phyloP scores from a whole-genome alignment of 1,140 invertebrate species.

The Scaptomyza graminum region DNA sequence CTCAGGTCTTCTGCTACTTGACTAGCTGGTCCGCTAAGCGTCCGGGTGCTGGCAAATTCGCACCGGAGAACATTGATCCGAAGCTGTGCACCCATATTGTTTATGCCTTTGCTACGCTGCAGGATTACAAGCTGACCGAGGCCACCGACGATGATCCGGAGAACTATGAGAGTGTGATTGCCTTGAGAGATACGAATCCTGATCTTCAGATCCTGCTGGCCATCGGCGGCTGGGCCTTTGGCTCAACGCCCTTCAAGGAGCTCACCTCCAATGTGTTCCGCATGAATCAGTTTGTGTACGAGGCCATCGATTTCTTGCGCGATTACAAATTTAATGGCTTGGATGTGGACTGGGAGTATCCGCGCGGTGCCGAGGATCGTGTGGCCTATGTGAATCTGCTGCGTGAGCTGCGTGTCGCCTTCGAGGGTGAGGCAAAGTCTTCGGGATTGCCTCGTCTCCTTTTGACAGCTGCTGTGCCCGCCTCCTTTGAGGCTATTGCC shows the following conservation, averaged over 20 bases:
- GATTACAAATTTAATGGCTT: slow-evolving; percentile 96
- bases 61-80: slow-evolving; percentile 94
- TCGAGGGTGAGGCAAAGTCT: slow-evolving; percentile 94
- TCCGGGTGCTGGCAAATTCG: slow-evolving; percentile 93
- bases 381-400: slow-evolving; percentile 92
- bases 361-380: slow-evolving; percentile 93
- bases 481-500: slow-evolving; percentile 95
- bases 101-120: slow-evolving; percentile 95
- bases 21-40: slow-evolving; percentile 97
- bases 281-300: slow-evolving; percentile 97
- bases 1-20: slow-evolving; percentile 96
- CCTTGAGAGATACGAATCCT: slow-evolving; percentile 94
- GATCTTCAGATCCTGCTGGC: slow-evolving; percentile 95
- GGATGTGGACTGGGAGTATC: slow-evolving; percentile 98
- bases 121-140: slow-evolving; percentile 91
- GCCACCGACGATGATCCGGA: slow-evolving; percentile 91
- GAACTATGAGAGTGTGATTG: slow-evolving; percentile 93
- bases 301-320: slow-evolving; percentile 95
- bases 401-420: slow-evolving; percentile 91
- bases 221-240: slow-evolving; percentile 97
- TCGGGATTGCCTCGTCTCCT: slow-evolving; percentile 92
- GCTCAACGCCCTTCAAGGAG: slow-evolving; percentile 96
- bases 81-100: slow-evolving; percentile 96
- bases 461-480: slow-evolving; percentile 95
- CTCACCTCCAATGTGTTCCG: slow-evolving; percentile 94